A percentile compares a stretch with the other conserved stretches of the same genome.
phyloP scores from a whole-genome alignment of 2,797 vertebrate genomes.

The Vultur gryphus region DNA sequence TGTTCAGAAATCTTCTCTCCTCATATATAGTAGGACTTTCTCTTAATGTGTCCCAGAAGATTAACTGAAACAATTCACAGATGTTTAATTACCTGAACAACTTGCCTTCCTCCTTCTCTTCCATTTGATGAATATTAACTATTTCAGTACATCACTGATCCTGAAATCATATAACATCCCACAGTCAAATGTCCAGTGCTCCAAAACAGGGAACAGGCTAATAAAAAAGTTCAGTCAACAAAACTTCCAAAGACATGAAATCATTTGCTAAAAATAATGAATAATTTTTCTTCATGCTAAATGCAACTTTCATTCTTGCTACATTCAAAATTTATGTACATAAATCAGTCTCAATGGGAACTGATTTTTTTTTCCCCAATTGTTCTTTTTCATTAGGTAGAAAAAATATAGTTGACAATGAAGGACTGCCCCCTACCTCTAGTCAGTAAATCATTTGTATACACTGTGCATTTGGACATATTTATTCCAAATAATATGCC shows the following conservation, averaged over 20 bases:
- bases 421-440: neutral
- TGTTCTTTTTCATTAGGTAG: neutral
- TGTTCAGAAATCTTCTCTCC: neutral
- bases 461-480: neutral
- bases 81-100: neutral
- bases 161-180: neutral
- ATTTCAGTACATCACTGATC: neutral
- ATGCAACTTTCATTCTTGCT: neutral
- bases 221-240: neutral
- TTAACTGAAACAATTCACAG: neutral
- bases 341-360: neutral
- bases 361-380: neutral
- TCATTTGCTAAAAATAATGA: neutral
- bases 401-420: neutral
- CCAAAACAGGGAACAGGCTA: neutral
- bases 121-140: neutral
- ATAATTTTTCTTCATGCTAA: neutral
- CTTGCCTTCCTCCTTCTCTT: neutral
- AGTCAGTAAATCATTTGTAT: neutral
- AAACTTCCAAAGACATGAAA: neutral
- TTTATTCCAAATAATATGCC: neutral
- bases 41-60: neutral
- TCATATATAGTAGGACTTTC: neutral
- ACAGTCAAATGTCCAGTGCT: neutral
- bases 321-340: neutral